Evolutionary conservation across 2,888 invertebrate species (phyloP).

Genomic region (Cerceris rybyensis): DNA sequence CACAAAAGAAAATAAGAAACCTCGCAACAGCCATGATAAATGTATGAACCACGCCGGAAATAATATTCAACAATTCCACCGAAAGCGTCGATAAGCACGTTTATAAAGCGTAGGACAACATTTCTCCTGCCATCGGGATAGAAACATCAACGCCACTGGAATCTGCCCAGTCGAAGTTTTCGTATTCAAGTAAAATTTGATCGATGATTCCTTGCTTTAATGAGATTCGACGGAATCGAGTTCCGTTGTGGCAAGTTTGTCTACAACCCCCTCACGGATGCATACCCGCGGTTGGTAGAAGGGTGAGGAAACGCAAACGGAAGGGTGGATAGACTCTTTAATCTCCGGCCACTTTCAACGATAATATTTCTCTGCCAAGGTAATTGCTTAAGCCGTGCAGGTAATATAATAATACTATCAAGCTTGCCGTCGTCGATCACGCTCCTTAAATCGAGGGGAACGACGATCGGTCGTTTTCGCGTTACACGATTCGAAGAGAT

Average conservation of each 20-base stretch:
- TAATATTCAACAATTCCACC: background rate
- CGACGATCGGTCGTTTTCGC: conserved; percentile 9
- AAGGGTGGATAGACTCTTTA: conserved; percentile 36
- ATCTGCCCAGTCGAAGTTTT: background rate
- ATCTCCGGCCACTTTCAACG: conserved; percentile 48
- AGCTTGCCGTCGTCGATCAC: conserved; percentile 58
- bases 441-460: conserved; percentile 55
- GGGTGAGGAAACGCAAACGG: conserved; percentile 4
- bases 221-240: background rate
- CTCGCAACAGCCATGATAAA: no score
- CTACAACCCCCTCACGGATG: background rate
- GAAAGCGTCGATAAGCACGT: background rate
- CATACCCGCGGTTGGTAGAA: background rate
- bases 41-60: no score
- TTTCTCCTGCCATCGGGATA: background rate
- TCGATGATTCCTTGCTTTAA: background rate
- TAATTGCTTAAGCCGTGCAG: conserved; percentile 63
- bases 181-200: conserved; percentile 1
- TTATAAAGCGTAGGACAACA: background rate
- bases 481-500: conserved; percentile 11
- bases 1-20: no score
- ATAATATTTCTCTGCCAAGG: conserved; percentile 62
- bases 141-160: background rate
- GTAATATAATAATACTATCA: conserved; percentile 60
- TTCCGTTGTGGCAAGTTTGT: background rate